These are phyloP conservation scores for Idaea straminata DNA, from an alignment of 2,888 invertebrate genomes.

Conservation along the genomic window DNA sequence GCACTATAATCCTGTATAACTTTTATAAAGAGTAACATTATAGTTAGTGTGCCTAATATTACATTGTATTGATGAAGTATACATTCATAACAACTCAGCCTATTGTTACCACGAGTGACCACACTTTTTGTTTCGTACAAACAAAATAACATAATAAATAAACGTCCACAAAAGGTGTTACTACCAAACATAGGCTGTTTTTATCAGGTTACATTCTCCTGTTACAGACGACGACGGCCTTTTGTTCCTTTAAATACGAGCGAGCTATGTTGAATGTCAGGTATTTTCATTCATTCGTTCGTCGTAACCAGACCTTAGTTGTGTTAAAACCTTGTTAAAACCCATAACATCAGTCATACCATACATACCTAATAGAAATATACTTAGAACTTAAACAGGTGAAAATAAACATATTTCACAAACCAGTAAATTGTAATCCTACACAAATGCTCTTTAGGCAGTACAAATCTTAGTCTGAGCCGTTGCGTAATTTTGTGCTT, in stretches of 20 bases:
- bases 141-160: slow-evolving; percentile 43
- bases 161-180: slow-evolving; percentile 38
- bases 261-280: neutral
- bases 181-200: slow-evolving; percentile 27
- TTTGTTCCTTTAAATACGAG: neutral
- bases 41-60: neutral
- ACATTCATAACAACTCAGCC: slow-evolving; percentile 26
- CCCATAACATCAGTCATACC: neutral
- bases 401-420: neutral
- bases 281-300: neutral
- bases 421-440: neutral
- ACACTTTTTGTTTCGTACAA: slow-evolving; percentile 50
- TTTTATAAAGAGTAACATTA: no score
- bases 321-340: no score
- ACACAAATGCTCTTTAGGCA: neutral
- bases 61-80: slow-evolving; percentile 30
- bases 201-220: slow-evolving; percentile 15
- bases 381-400: neutral
- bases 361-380: neutral
- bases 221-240: slow-evolving; percentile 16
- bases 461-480: no score
- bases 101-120: slow-evolving; percentile 49
- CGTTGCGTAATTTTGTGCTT: no score
- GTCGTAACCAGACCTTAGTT: neutral
- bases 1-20: no score